A percentile compares a stretch with the other conserved stretches of the same genome.
phyloP scores from a whole-genome alignment of 2,888 invertebrate genomes.

The Leptarthrus brevirostris region DNA sequence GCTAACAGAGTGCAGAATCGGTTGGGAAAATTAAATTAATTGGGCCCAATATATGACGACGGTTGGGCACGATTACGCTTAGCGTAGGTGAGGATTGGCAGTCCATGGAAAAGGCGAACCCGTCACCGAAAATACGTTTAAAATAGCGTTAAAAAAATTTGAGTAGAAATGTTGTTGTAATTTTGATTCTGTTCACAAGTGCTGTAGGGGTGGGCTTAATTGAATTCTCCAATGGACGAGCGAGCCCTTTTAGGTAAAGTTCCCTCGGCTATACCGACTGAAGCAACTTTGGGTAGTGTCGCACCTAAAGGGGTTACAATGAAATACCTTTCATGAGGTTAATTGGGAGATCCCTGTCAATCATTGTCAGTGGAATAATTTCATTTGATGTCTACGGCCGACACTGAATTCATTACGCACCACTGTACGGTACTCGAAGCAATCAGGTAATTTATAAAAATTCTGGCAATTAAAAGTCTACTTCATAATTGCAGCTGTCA shows the following conservation, averaged over 20 bases:
- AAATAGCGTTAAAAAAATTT: not conserved
- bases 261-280: not conserved
- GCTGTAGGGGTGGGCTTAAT: slow-evolving; percentile 4
- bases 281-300: not conserved
- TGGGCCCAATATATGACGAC: slow-evolving; percentile 23
- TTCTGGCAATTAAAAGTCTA: slow-evolving; percentile 11
- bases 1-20: slow-evolving; percentile 36
- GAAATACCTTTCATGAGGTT: slow-evolving; percentile 44
- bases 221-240: slow-evolving; percentile 14
- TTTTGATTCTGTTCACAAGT: slow-evolving; percentile 8
- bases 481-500: no score
- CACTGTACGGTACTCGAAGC: not conserved
- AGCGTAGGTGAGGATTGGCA: not conserved
- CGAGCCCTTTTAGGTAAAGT: not conserved
- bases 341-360: slow-evolving; percentile 46
- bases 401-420: slow-evolving; percentile 8
- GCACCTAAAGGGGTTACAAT: slow-evolving; percentile 17
- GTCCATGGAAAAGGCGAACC: not conserved
- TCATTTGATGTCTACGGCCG: slow-evolving; percentile 38
- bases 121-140: not conserved
- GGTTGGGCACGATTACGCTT: slow-evolving; percentile 18
- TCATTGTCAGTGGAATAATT: slow-evolving; percentile 45
- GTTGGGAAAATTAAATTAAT: slow-evolving; percentile 33
- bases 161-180: slow-evolving; percentile 17
- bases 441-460: not conserved